Base-by-base conservation (phyloP, 2,797 vertebrate genomes). In the Falco naumanni region DNA sequence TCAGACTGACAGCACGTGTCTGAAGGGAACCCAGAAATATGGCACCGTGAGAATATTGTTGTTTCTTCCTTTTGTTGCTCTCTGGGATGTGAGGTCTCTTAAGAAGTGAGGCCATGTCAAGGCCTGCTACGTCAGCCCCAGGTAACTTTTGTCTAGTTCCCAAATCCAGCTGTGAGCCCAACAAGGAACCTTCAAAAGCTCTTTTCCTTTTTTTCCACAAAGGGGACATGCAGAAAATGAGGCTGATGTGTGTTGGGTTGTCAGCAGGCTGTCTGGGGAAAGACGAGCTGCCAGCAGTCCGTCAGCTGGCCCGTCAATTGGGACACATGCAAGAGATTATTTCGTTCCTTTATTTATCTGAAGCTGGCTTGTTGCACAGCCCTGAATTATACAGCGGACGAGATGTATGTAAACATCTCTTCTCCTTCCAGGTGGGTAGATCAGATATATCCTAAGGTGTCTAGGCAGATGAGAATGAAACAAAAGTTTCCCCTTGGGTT, bases 251-350 rank as follows among this genome's bases (percentile, higher is more conserved):
- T 60, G 47, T 65, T 70, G 45, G 34, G 60, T 11, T 90, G 84
- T 51, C 77, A 56, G 66, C 51, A 82, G 80, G 39, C 56, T 63
- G 64, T 66, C 66, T 33, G 57, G 33, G 53, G 61, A 93, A 54
- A 48, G 21, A 72, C 54, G 54, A 0, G 0, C 48, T 78, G 85
- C 66, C 41, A 63, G 78, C 43, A 65, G 63, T 39, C 9, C 4
- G 66, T 22, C 10, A 75, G 37, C 50, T 1, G 1, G 21, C 26
- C 0, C 0, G 39, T 51, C 84, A 48, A 1, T 34, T 60, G 59
- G 70, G 63, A 64, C 37, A 54, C 47, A 24, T 2, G 6, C 47
- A 61, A 39, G 47, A 87, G 29, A 54, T 86, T 28, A 16, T 68
- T 86, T 78, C 12, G 88, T 72, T 88, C 41, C 28, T 57, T 72